Evolutionary conservation across 2,113 vertebrate species (phyloP).

Genomic region (Dermatemys mawii): DNA sequence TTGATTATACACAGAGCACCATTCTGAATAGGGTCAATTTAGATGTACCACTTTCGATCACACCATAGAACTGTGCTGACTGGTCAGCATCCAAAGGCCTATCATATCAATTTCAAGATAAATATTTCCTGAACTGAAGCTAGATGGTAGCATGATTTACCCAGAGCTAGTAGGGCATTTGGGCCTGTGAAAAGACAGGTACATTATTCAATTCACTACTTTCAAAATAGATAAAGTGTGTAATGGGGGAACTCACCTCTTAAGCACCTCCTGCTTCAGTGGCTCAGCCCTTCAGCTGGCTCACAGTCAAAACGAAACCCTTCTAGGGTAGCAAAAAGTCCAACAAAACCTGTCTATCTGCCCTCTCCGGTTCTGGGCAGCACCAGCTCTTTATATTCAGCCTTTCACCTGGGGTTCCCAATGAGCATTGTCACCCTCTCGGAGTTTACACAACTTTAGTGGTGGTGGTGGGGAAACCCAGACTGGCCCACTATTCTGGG

Average conservation of each 20-base stretch:
- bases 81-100: neutral
- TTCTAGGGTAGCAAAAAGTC: neutral
- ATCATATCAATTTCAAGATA: neutral
- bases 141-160: neutral
- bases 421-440: neutral
- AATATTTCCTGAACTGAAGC: neutral
- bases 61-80: neutral
- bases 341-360: neutral
- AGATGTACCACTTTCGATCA: slow-evolving; percentile 38
- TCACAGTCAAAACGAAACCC: neutral
- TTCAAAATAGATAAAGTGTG: neutral
- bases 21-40: neutral
- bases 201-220: rapidly evolving
- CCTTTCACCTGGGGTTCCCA: neutral
- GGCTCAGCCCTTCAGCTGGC: neutral
- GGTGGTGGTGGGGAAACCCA: neutral
- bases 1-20: neutral
- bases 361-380: neutral
- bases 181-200: neutral
- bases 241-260: neutral
- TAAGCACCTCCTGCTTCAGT: neutral
- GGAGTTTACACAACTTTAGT: neutral
- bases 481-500: neutral
- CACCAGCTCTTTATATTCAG: neutral
- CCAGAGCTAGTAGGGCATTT: neutral